A percentile compares a stretch with the other conserved stretches of the same genome.
These are phyloP conservation scores for Sparidentex hasta DNA, from an alignment of 2,797 vertebrate genomes.

Conservation along the genomic window DNA sequence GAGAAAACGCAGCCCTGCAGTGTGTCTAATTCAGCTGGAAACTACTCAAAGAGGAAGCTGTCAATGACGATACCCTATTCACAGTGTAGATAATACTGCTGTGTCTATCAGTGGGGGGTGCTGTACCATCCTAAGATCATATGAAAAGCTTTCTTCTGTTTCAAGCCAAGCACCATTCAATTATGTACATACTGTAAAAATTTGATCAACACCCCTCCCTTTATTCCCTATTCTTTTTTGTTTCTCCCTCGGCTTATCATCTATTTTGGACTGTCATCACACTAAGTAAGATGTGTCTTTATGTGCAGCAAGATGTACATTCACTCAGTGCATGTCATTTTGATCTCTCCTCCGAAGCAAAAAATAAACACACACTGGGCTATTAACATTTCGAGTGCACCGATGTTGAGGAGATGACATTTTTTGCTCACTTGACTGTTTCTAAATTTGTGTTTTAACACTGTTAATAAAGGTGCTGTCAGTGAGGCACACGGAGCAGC, in stretches of 20 bases:
- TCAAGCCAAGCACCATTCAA: constrained; percentile 20
- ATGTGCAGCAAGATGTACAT: constrained; percentile 1
- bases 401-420: constrained; percentile 22
- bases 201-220: constrained; percentile 16
- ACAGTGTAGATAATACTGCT: constrained; percentile 46
- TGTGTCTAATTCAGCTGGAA: constrained; percentile 24
- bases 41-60: constrained; percentile 32
- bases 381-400: constrained; percentile 21
- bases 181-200: constrained; percentile 39
- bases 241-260: constrained; percentile 40
- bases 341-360: constrained; percentile 18
- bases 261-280: constrained; percentile 33
- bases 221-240: constrained; percentile 28
- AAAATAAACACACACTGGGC: constrained; percentile 21
- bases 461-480: constrained; percentile 30
- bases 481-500: constrained; percentile 16
- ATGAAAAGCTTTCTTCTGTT: constrained; percentile 12
- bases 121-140: constrained; percentile 1
- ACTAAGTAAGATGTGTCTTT: not conserved
- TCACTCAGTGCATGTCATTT: constrained; percentile 20
- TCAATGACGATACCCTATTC: constrained; percentile 42
- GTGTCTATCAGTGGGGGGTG: constrained; percentile 18
- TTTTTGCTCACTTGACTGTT: constrained; percentile 31
- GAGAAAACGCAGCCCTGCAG: not conserved
- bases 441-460: constrained; percentile 36